phyloP scores from a whole-genome alignment of 2,888 invertebrate species.

The Baronia brevicornis region DNA sequence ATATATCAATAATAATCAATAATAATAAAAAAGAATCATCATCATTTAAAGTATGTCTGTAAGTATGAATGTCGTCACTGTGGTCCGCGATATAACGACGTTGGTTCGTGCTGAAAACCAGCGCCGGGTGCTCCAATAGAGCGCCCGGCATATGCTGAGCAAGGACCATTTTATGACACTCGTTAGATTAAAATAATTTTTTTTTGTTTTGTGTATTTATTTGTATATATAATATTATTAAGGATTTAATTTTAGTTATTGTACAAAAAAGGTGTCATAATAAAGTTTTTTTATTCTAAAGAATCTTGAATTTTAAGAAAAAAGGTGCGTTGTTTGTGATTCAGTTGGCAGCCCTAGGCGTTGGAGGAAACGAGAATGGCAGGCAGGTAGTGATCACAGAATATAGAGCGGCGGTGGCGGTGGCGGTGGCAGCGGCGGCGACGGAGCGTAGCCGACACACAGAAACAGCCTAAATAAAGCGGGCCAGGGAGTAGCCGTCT shows the following conservation, averaged over 20 bases:
- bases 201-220: no score
- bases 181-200: no score
- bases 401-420: slow-evolving; percentile 24
- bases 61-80: no score
- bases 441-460: slow-evolving; percentile 39
- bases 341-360: slow-evolving; percentile 28
- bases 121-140: no score
- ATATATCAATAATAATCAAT: no score
- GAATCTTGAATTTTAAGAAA: slow-evolving; percentile 3
- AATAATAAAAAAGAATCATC: slow-evolving; percentile 10
- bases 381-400: slow-evolving; percentile 22
- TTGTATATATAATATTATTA: no score
- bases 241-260: no score
- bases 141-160: no score
- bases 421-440: slow-evolving; percentile 27
- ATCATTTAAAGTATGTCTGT: background rate
- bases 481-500: slow-evolving; percentile 63
- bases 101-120: no score
- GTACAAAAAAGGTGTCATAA: slow-evolving; percentile 1
- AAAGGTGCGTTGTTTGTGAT: no score
- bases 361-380: slow-evolving; percentile 17
- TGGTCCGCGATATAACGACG: no score
- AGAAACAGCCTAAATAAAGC: slow-evolving; percentile 69
- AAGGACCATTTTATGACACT: no score
- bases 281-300: background rate